Conservation (phyloP, 2,113 vertebrate genomes). For the Nettapus auritus region DNA sequence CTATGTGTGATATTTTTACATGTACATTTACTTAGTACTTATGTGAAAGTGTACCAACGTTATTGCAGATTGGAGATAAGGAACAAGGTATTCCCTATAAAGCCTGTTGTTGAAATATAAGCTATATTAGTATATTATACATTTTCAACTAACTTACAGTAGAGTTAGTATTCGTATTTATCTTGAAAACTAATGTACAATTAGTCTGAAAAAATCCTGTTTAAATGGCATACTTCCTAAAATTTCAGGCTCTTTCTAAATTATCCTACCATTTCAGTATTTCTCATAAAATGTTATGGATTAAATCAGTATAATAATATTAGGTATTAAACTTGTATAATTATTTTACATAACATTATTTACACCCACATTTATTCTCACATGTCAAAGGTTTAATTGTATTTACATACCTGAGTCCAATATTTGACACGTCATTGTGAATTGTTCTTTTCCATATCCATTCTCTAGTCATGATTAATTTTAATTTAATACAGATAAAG, state of each 20-base stretch:
- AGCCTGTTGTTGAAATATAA: not conserved
- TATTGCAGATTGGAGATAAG: not conserved
- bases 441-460: not conserved
- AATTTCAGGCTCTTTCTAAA: not conserved
- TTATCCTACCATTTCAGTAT: not conserved
- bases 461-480: not conserved
- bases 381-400: not conserved
- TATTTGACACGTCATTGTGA: not conserved
- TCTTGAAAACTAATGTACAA: not conserved
- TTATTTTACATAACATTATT: not conserved
- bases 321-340: not conserved
- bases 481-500: slow-evolving; percentile 27
- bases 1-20: not conserved
- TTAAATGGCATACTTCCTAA: not conserved
- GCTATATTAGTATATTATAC: not conserved
- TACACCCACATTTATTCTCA: not conserved
- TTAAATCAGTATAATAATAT: not conserved
- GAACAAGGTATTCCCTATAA: not conserved
- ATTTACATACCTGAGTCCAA: not conserved
- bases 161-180: not conserved
- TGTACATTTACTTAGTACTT: not conserved
- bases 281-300: not conserved
- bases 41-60: not conserved
- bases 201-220: not conserved
- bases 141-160: not conserved